A percentile compares a stretch with the other conserved stretches of the same genome.
Evolutionary conservation across 1,140 invertebrate species (phyloP).

Genomic region (Tyrophagus putrescentiae): DNA sequence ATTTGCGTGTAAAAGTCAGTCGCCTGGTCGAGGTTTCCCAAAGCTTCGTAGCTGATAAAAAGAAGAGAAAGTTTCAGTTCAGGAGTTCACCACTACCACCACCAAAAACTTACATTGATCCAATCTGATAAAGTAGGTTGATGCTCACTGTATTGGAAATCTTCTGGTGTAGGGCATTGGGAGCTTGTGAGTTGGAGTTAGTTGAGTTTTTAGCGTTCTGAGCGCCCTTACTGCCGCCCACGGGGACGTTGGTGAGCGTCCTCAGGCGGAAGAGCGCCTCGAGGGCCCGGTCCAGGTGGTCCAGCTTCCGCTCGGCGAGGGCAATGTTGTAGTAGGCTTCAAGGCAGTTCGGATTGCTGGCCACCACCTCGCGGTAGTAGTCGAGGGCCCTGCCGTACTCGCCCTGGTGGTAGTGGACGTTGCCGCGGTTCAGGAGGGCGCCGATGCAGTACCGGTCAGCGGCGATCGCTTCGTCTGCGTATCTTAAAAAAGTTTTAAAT

Average conservation of each 20-base stretch:
- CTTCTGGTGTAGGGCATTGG: neutral
- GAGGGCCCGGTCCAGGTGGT: slow-evolving; percentile 54
- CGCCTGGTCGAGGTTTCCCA: slow-evolving; percentile 59
- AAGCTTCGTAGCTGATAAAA: slow-evolving; percentile 42
- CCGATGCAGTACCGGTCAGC: slow-evolving; percentile 63
- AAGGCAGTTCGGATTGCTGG: slow-evolving; percentile 64
- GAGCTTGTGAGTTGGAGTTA: neutral
- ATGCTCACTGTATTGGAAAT: slow-evolving; percentile 15
- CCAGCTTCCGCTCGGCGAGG: slow-evolving; percentile 52
- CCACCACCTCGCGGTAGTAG: slow-evolving; percentile 57
- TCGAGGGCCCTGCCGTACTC: slow-evolving; percentile 59
- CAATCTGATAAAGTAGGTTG: slow-evolving; percentile 12
- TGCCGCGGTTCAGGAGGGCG: slow-evolving; percentile 76
- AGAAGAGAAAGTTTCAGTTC: neutral
- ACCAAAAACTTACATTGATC: slow-evolving; percentile 5
- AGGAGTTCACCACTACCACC: too few species aligned
- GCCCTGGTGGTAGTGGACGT: slow-evolving; percentile 54
- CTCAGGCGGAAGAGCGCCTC: slow-evolving; percentile 69
- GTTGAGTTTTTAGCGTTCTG: slow-evolving; percentile 62
- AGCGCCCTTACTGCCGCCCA: slow-evolving; percentile 68
- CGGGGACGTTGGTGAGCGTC: slow-evolving; percentile 55
- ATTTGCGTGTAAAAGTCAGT: slow-evolving; percentile 59
- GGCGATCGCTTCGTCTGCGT: slow-evolving; percentile 55
- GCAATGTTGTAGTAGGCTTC: slow-evolving; percentile 85
- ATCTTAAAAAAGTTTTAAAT: too few species aligned